Percentiles rank a stretch among this genome's conserved stretches.
Evolutionary conservation across 2,888 invertebrate genomes (phyloP).

Genomic region (Lasius platythorax): DNA sequence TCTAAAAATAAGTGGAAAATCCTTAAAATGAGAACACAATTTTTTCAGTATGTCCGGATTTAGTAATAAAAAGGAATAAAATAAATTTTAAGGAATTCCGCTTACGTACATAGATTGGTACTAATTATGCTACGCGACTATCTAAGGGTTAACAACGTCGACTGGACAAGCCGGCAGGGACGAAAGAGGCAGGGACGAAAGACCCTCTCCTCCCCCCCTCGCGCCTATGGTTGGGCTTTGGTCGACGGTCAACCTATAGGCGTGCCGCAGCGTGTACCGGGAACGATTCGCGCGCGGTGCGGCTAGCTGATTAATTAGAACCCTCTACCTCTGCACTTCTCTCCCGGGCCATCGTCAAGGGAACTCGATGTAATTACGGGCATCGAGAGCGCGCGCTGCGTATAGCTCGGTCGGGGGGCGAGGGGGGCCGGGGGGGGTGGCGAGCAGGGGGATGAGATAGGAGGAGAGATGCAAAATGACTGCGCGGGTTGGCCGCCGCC

Average conservation of each 20-base stretch:
- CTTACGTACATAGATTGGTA: not conserved
- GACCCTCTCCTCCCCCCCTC: not conserved
- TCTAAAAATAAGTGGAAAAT: too few species aligned
- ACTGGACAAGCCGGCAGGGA: not conserved
- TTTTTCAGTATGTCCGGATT: too few species aligned
- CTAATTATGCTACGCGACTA: slow-evolving; percentile 14
- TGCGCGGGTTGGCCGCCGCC: slow-evolving; percentile 45
- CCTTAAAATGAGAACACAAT: too few species aligned
- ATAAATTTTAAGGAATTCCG: not conserved
- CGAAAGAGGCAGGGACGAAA: too few species aligned
- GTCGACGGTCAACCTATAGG: slow-evolving; percentile 62
- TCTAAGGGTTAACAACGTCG: slow-evolving; percentile 43
- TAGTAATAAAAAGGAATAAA: not conserved
- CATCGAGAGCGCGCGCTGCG: slow-evolving; percentile 36
- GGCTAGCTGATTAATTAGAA: slow-evolving; percentile 84
- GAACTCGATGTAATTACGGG: slow-evolving; percentile 56
- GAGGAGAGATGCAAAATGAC: slow-evolving; percentile 47
- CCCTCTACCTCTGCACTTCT: slow-evolving; percentile 63
- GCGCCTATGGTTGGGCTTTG: slow-evolving; percentile 39
- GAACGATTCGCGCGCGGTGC: slow-evolving; percentile 74
- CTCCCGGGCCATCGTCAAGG: slow-evolving; percentile 49
- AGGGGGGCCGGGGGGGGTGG: not conserved
- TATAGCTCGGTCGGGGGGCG: not conserved
- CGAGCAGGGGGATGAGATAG: not conserved
- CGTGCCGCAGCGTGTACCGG: slow-evolving; percentile 43